These are phyloP conservation scores for Lutraria rhynchaena DNA, from an alignment of 1,140 invertebrate genomes.

Conservation along the genomic window DNA sequence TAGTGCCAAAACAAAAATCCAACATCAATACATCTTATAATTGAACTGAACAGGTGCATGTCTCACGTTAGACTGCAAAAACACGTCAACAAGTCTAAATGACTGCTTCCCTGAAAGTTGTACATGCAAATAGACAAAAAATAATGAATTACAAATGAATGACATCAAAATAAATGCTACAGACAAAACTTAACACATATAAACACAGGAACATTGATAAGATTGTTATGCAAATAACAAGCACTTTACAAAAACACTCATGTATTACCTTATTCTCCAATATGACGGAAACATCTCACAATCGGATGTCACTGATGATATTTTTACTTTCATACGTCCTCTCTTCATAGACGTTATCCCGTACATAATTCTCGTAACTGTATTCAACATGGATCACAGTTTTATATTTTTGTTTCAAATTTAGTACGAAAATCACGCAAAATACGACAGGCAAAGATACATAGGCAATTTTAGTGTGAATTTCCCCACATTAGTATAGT, in stretches of 20 bases:
- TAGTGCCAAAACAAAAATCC: too few species aligned
- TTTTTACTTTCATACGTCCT: neutral
- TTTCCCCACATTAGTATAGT: constrained; percentile 16
- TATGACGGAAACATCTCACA: neutral
- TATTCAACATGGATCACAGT: constrained; percentile 19
- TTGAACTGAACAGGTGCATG: too few species aligned
- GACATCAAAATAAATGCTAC: too few species aligned
- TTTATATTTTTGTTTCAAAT: neutral
- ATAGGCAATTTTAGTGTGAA: constrained; percentile 45
- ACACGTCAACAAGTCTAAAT: too few species aligned
- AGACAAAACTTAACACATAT: too few species aligned
- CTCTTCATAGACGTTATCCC: neutral
- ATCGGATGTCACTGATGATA: neutral
- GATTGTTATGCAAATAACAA: too few species aligned
- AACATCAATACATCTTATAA: too few species aligned
- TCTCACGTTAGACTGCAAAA: too few species aligned
- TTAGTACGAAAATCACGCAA: constrained; percentile 39
- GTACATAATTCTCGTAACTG: neutral
- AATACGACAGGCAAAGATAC: constrained; percentile 42
- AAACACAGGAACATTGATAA: too few species aligned
- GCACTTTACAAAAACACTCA: neutral
- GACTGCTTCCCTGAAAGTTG: too few species aligned
- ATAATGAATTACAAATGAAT: too few species aligned
- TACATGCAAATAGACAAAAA: too few species aligned
- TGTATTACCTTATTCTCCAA: constrained; percentile 10